These are phyloP conservation scores for Ranitomeya variabilis DNA, from an alignment of 2,113 vertebrate genomes.

Conservation along the genomic window DNA sequence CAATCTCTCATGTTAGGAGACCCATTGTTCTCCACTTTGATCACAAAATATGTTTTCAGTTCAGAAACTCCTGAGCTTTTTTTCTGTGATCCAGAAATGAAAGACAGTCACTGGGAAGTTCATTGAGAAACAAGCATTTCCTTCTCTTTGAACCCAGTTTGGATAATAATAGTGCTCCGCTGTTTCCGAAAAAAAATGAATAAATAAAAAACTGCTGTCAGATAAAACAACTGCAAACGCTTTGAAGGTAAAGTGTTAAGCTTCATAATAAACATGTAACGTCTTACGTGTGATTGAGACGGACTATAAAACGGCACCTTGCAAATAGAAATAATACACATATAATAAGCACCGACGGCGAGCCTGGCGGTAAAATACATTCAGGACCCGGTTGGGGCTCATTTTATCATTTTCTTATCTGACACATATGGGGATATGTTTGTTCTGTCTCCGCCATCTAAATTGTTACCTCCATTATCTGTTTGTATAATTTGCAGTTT, in stretches of 20 bases:
- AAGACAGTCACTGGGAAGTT: constrained; percentile 24
- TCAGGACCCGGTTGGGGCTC: neutral
- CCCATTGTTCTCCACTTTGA: constrained; percentile 43
- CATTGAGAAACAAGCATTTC: constrained; percentile 29
- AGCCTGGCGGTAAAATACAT: neutral
- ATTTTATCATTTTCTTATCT: neutral
- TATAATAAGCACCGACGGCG: neutral
- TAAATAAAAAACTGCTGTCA: neutral
- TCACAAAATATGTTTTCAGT: constrained; percentile 46
- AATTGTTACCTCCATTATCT: too few species aligned
- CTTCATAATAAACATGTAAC: neutral
- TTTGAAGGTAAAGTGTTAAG: constrained; percentile 28
- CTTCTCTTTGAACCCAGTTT: constrained; percentile 47
- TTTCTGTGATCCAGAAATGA: constrained; percentile 40
- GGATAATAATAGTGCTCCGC: constrained; percentile 9
- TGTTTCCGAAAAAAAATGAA: neutral
- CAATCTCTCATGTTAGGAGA: neutral
- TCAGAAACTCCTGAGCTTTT: constrained; percentile 10
- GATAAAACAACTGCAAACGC: constrained; percentile 15
- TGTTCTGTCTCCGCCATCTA: too few species aligned
- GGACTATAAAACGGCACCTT: neutral
- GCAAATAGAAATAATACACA: neutral
- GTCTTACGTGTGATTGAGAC: neutral
- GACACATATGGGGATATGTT: neutral
- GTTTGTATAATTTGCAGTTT: too few species aligned